A percentile compares a stretch with the other conserved stretches of the same genome.
Evolutionary conservation across 2,113 vertebrate genomes (phyloP).

Genomic region (Oryzias celebensis): DNA sequence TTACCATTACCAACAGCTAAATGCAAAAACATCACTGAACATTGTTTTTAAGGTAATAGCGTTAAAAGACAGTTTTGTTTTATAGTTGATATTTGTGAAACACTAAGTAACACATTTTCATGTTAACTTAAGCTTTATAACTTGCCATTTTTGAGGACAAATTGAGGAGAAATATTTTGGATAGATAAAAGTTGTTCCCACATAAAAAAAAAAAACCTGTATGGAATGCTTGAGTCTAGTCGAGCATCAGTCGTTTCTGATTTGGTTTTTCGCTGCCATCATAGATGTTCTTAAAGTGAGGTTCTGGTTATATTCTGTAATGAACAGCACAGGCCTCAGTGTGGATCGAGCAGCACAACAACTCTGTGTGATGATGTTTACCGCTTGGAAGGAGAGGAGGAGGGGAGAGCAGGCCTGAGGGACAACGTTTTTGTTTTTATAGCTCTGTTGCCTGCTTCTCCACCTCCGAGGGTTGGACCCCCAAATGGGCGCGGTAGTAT

Average conservation of each 20-base stretch:
- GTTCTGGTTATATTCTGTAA: conserved; percentile 13
- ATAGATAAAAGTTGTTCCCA: too few relatives aligned
- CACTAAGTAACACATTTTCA: too few relatives aligned
- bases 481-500: conserved; percentile 86
- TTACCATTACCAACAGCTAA: too few relatives aligned
- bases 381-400: conserved; percentile 63
- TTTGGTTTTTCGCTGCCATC: neutral
- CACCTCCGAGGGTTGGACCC: conserved; percentile 86
- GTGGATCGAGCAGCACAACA: conserved; percentile 21
- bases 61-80: too few relatives aligned
- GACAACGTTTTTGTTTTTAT: conserved; percentile 56
- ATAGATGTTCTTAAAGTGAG: neutral
- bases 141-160: neutral
- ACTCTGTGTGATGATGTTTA: conserved; percentile 44
- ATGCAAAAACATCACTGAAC: too few relatives aligned
- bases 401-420: conserved; percentile 69
- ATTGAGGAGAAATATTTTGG: neutral
- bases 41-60: too few relatives aligned
- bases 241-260: too few relatives aligned
- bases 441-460: conserved; percentile 82
- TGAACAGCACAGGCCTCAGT: conserved; percentile 48
- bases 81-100: too few relatives aligned
- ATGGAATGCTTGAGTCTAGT: too few relatives aligned
- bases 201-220: too few relatives aligned
- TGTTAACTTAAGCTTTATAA: too few relatives aligned